These are phyloP conservation scores for Lamprotornis superbus DNA, from an alignment of 2,113 vertebrate species.

Conservation along the genomic window DNA sequence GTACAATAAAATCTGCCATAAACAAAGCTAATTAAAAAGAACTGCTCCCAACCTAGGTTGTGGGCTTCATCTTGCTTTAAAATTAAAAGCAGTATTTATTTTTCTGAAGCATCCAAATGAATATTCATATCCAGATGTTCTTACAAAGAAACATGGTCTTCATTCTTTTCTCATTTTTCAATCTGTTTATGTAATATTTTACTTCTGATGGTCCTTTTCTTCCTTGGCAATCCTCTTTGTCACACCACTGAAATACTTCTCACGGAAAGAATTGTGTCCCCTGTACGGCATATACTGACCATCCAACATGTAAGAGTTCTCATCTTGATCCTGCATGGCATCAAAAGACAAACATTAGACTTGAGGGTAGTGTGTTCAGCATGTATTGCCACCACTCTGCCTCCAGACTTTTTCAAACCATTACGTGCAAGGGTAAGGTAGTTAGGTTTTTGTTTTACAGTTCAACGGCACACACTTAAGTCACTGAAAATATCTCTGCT, in stretches of 20 bases:
- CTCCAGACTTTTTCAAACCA: neutral
- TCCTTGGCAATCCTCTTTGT: constrained; percentile 87
- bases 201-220: constrained; percentile 74
- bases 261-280: constrained; percentile 96
- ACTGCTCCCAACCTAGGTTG: constrained; percentile 61
- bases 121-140: constrained; percentile 60
- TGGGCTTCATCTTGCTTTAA: constrained; percentile 58
- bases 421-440: neutral
- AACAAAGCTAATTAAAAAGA: constrained; percentile 74
- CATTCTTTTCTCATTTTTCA: constrained; percentile 47
- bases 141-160: constrained; percentile 50
- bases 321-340: constrained; percentile 80
- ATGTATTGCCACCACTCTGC: neutral
- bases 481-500: neutral
- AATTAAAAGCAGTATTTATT: constrained; percentile 64
- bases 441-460: neutral
- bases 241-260: constrained; percentile 96
- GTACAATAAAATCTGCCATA: constrained; percentile 69
- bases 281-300: constrained; percentile 80
- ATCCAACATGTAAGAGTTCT: constrained; percentile 73
- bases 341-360: constrained; percentile 40
- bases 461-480: neutral
- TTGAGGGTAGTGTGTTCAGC: neutral
- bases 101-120: constrained; percentile 59
- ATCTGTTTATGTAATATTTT: constrained; percentile 47